Evolutionary conservation across 1,140 invertebrate species (phyloP).

Genomic region (Zaprionus taronus): DNA sequence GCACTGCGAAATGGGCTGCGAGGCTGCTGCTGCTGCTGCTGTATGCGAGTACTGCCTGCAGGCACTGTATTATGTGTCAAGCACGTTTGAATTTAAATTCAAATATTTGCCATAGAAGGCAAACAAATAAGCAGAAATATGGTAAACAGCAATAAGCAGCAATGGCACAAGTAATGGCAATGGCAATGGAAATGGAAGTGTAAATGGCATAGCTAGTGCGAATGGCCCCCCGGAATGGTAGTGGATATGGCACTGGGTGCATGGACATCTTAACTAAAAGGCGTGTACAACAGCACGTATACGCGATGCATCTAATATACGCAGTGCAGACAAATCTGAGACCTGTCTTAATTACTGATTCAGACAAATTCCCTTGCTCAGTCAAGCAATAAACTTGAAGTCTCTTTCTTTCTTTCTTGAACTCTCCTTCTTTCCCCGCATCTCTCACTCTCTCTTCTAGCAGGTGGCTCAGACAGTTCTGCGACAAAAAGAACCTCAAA

Average conservation of each 20-base stretch:
- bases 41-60: conserved; percentile 41
- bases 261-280: too few species aligned
- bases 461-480: neutral
- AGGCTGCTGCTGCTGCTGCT: conserved; percentile 10
- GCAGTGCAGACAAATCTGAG: neutral
- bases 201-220: neutral
- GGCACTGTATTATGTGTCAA: conserved; percentile 78
- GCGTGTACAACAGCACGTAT: neutral
- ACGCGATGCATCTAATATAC: neutral
- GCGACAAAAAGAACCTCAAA: conserved; percentile 37
- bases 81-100: conserved; percentile 81
- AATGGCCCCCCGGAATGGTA: neutral
- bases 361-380: neutral
- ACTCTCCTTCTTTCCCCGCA: too few species aligned
- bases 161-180: conserved; percentile 18
- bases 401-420: too few species aligned
- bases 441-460: neutral
- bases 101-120: conserved; percentile 77
- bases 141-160: conserved; percentile 78
- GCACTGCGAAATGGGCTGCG: conserved; percentile 75
- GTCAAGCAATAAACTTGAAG: neutral
- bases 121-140: conserved; percentile 81
- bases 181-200: conserved; percentile 3
- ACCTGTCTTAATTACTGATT: neutral
- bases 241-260: too few species aligned